Conservation (phyloP, 1,140 invertebrate genomes). For the Zaprionus kolodkinae region DNA sequence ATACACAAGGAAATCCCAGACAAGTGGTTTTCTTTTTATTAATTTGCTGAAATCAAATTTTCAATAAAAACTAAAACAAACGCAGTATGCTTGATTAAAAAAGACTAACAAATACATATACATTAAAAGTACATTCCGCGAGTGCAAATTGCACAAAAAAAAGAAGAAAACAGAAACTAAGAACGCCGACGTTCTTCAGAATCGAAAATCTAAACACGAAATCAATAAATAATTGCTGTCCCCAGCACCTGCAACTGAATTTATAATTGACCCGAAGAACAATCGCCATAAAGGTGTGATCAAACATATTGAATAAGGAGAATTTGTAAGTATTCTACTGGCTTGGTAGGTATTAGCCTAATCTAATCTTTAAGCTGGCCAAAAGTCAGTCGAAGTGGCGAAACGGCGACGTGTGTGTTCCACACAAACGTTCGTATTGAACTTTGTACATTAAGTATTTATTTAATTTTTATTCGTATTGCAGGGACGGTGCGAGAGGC, state of each 20-base stretch:
- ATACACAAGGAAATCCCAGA: slow-evolving; percentile 33
- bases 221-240: slow-evolving; percentile 37
- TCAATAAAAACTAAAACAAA: slow-evolving; percentile 13
- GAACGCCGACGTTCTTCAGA: slow-evolving; percentile 5
- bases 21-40: slow-evolving; percentile 17
- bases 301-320: neutral
- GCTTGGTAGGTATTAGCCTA: slow-evolving; percentile 25
- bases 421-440: slow-evolving; percentile 55
- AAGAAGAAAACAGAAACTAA: neutral
- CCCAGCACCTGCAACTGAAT: slow-evolving; percentile 1
- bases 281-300: slow-evolving; percentile 5
- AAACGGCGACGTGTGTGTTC: neutral
- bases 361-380: slow-evolving; percentile 41
- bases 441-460: slow-evolving; percentile 77
- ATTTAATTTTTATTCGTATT: slow-evolving; percentile 48
- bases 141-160: neutral
- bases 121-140: slow-evolving; percentile 38
- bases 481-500: slow-evolving; percentile 28
- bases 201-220: slow-evolving; percentile 14
- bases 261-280: neutral
- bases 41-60: slow-evolving; percentile 7
- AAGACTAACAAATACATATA: neutral
- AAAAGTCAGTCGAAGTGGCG: slow-evolving; percentile 25
- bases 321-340: slow-evolving; percentile 31
- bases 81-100: slow-evolving; percentile 36